Evolutionary conservation across 1,140 invertebrate species (phyloP), one percentile per base, ranked within the genome.

Genomic region (Drosophila asahinai): DNA sequence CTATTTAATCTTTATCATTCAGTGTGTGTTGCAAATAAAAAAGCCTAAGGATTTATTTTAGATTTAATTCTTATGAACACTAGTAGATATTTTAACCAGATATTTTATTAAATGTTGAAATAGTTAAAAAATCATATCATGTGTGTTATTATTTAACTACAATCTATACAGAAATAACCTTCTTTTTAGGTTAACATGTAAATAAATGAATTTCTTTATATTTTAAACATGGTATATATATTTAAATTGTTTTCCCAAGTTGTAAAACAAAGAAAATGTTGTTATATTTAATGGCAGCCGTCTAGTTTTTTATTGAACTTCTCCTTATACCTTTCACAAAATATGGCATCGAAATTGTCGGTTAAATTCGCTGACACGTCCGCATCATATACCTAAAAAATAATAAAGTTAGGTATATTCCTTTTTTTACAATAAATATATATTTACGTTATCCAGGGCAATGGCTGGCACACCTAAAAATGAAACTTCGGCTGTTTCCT

Each of bases 401-500:
- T 1, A 0, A 33, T 17, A 15, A 11, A n/a, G 2, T 33, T 30
- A 9, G 12, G 0, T 33, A 30, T 45, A 36, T 43, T 22, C 36
- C 27, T 43, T 17, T 15, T 3, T 6, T 27, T 9, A 22, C 15
- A 0, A 60, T 2, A 19, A 57, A 67, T 60, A 72, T 51, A 40
- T 76, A 55, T 71, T 70, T 52, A 81, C 84, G 38, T 89, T 73
- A 49, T 89, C 74, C 27, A 89, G 22, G 6, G 70, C 48, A 8
- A 89, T 49, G 17, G 84, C 84, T 11, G 84, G 84, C 8, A 89
- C 84, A 15, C 81, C 84, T 0, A 0, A 0, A 22, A 65, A 58
- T 1, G 36, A 0, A 11, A 89, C 67, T 30, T 66, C 42, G 6
- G 15, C 51, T 1, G 84, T 72, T 27, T 40, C 30, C 14, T 59